Conservation (phyloP, 2,888 invertebrate species). For the Stictocephala bisonia region DNA sequence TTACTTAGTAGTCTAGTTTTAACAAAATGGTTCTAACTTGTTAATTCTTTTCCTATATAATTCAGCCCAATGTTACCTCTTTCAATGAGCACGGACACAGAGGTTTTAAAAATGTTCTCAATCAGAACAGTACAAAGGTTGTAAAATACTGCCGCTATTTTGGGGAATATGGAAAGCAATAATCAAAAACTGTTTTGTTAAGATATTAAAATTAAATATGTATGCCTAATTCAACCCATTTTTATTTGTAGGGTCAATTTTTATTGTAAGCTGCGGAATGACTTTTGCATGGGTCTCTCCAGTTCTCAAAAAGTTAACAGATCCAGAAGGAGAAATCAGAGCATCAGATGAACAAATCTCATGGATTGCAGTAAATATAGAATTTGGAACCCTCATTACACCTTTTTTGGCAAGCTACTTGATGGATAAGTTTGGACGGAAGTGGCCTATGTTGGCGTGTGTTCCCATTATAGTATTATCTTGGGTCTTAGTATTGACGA, state of each 20-base stretch:
- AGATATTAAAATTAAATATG: too few relatives aligned
- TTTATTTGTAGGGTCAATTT: conserved; percentile 11
- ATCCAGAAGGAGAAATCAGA: conserved; percentile 18
- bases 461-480: neutral
- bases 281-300: conserved; percentile 25
- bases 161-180: too few relatives aligned
- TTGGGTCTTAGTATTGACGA: conserved; percentile 20
- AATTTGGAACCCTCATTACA: conserved; percentile 20
- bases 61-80: too few relatives aligned
- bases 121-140: too few relatives aligned
- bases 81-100: too few relatives aligned
- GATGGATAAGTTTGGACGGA: conserved; percentile 34
- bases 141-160: too few relatives aligned
- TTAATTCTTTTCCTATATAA: too few relatives aligned
- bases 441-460: neutral
- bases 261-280: conserved; percentile 18
- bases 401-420: conserved; percentile 1
- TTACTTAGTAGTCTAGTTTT: too few relatives aligned
- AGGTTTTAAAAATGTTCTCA: too few relatives aligned
- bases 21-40: too few relatives aligned
- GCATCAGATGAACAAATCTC: conserved; percentile 18
- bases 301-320: conserved; percentile 1
- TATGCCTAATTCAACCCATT: too few relatives aligned
- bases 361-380: conserved; percentile 22
- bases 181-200: too few relatives aligned